phyloP scores from a whole-genome alignment of 2,113 vertebrate genomes.

The Rhinolophus sinicus region DNA sequence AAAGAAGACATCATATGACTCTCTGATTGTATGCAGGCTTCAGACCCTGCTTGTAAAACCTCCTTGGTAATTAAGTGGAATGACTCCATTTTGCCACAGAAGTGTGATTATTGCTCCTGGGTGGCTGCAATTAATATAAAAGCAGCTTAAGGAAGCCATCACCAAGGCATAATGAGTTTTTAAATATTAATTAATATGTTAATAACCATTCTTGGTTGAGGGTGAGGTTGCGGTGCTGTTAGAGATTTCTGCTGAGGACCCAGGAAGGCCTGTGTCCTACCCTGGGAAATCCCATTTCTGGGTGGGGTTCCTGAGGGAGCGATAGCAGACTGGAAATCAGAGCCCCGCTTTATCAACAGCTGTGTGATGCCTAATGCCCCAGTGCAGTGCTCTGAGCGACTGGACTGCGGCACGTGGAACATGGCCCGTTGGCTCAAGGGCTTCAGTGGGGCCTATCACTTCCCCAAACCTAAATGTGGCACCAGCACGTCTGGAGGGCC shows the following conservation, averaged over 20 bases:
- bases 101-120: slow-evolving; percentile 65
- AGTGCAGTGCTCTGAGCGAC: not conserved
- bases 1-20: slow-evolving; percentile 28
- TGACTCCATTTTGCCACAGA: slow-evolving; percentile 76
- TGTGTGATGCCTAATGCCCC: not conserved
- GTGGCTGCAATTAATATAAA: slow-evolving; percentile 78
- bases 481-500: not conserved
- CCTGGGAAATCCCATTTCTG: not conserved
- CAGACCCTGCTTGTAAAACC: slow-evolving; percentile 56
- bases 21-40: slow-evolving; percentile 50
- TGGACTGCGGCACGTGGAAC: rapidly evolving
- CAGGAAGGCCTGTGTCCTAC: not conserved
- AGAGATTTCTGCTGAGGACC: slow-evolving; percentile 31
- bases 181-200: slow-evolving; percentile 82
- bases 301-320: not conserved
- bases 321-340: not conserved
- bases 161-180: slow-evolving; percentile 80
- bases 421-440: rapidly evolving
- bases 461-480: not conserved
- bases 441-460: rapidly evolving
- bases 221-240: slow-evolving; percentile 30
- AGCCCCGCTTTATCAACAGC: not conserved
- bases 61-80: slow-evolving; percentile 69
- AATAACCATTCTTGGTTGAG: slow-evolving; percentile 76
- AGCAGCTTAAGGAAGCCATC: slow-evolving; percentile 70